Evolutionary conservation across 2,797 vertebrate genomes (phyloP).

Genomic region (Neolamprologus multifasciatus): DNA sequence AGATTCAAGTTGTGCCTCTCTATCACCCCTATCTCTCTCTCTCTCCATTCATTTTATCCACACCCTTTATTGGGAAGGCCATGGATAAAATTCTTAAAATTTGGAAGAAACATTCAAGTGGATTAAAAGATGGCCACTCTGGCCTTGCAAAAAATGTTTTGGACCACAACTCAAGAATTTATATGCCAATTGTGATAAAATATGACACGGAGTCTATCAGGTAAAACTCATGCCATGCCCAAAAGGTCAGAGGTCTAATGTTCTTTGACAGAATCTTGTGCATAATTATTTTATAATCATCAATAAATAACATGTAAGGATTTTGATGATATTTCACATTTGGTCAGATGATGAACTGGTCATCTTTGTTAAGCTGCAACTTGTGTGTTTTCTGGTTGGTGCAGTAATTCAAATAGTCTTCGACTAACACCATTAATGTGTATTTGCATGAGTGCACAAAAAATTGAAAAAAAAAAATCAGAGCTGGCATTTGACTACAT

Average conservation of each 20-base stretch:
- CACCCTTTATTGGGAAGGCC: background rate
- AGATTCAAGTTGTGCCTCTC: background rate
- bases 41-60: background rate
- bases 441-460: background rate
- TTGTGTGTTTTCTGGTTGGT: background rate
- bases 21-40: background rate
- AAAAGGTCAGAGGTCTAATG: background rate
- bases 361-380: background rate
- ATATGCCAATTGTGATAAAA: background rate
- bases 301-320: background rate
- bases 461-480: background rate
- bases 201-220: background rate
- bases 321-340: background rate
- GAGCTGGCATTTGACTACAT: background rate
- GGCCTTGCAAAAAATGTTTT: background rate
- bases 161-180: background rate
- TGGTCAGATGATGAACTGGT: background rate
- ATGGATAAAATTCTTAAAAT: background rate
- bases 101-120: background rate
- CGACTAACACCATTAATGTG: background rate
- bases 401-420: background rate
- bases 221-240: background rate
- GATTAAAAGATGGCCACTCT: background rate
- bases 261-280: background rate
- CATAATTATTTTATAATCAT: background rate